These are phyloP conservation scores for Upupa epops DNA, from an alignment of 2,113 vertebrate genomes.

Conservation along the genomic window DNA sequence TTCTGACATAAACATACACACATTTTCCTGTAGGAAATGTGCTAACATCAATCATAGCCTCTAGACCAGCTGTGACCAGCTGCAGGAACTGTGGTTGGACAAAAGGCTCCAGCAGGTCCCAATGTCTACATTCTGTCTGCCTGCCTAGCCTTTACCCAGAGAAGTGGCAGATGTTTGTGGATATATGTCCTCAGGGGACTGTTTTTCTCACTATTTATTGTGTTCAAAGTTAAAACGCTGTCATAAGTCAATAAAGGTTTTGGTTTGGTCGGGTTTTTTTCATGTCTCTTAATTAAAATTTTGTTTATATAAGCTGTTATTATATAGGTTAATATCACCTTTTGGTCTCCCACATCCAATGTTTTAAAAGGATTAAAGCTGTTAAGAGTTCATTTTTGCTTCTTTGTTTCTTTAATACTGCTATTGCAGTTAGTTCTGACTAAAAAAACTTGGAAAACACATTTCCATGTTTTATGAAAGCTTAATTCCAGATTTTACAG, in stretches of 20 bases:
- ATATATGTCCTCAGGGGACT: not conserved
- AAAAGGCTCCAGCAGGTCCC: not conserved
- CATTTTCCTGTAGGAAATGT: not conserved
- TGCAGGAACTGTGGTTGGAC: not conserved
- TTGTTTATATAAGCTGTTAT: not conserved
- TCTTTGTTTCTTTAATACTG: not conserved
- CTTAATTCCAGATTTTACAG: not conserved
- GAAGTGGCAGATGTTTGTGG: accelerated
- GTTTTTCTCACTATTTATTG: not conserved
- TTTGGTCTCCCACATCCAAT: not conserved
- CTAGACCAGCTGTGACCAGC: not conserved
- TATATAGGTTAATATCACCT: not conserved
- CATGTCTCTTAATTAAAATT: not conserved
- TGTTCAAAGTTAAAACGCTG: not conserved
- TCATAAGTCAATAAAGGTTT: not conserved
- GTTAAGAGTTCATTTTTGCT: not conserved
- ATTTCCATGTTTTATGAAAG: not conserved
- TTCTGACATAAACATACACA: not conserved
- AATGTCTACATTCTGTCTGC: not conserved
- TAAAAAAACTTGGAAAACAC: not conserved
- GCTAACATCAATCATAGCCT: not conserved
- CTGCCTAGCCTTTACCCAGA: not conserved
- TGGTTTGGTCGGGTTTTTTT: not conserved
- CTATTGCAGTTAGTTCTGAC: not conserved
- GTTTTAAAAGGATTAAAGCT: not conserved